Percentiles rank a stretch among this genome's conserved stretches.
These are phyloP conservation scores for Umimayanthus chanpuru DNA, from an alignment of 92 coral and sea anemone species.

Conservation along the genomic window DNA sequence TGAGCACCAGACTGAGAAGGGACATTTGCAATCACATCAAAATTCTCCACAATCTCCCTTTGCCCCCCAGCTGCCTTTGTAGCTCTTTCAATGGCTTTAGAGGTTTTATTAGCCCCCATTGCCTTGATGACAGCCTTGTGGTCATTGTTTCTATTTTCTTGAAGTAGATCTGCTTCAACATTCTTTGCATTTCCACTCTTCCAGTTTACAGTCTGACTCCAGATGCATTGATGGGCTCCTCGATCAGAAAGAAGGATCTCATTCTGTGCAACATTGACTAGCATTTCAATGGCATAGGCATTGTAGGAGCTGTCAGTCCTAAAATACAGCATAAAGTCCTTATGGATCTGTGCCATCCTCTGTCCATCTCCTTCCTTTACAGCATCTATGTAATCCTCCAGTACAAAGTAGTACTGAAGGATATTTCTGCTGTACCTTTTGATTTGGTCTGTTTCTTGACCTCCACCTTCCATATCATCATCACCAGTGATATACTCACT, in stretches of 20 bases:
- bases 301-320: slow-evolving; percentile 32
- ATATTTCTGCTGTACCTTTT: slow-evolving; percentile 18
- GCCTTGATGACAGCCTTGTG: slow-evolving; percentile 43
- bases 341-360: slow-evolving; percentile 53
- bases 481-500: slow-evolving; percentile 40
- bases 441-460: slow-evolving; percentile 7
- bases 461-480: slow-evolving; percentile 11
- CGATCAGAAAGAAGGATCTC: slow-evolving; percentile 30
- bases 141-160: slow-evolving; percentile 44
- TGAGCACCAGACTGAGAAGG: slow-evolving; percentile 42
- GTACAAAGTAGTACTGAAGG: slow-evolving; percentile 8
- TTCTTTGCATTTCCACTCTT: slow-evolving; percentile 42
- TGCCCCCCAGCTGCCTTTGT: slow-evolving; percentile 60
- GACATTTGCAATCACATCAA: slow-evolving; percentile 41
- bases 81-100: slow-evolving; percentile 52
- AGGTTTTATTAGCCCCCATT: slow-evolving; percentile 62
- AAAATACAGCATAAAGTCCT: slow-evolving; percentile 43
- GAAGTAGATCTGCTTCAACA: slow-evolving; percentile 42
- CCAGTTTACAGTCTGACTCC: slow-evolving; percentile 47
- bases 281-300: slow-evolving; percentile 51
- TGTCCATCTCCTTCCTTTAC: slow-evolving; percentile 53
- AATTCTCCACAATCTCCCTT: slow-evolving; percentile 55
- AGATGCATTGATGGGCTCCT: slow-evolving; percentile 36
- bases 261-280: slow-evolving; percentile 29
- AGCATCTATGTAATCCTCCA: slow-evolving; percentile 40